These are phyloP conservation scores for Sorex araneus DNA, from an alignment of 2,113 vertebrate species.

Conservation along the genomic window DNA sequence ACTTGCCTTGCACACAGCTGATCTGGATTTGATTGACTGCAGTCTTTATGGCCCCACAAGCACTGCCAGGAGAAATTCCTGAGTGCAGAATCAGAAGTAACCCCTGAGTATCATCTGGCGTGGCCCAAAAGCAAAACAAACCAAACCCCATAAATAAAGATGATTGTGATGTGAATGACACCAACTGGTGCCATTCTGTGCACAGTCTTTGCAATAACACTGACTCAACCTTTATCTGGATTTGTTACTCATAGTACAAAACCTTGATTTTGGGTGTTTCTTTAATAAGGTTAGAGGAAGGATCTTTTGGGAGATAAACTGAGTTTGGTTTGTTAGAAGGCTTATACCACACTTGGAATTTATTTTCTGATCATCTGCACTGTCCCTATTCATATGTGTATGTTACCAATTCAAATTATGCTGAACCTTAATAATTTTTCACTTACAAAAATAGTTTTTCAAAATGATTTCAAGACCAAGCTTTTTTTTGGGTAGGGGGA, in stretches of 20 bases:
- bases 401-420: no score
- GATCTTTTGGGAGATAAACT: background rate
- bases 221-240: background rate
- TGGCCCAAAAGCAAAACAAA: no score
- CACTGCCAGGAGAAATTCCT: no score
- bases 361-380: background rate
- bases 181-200: background rate
- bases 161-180: fast-evolving
- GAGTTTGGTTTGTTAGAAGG: background rate
- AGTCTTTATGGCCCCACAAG: no score
- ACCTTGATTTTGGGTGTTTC: background rate
- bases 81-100: no score
- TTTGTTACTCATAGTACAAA: background rate
- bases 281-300: background rate
- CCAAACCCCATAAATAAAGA: background rate
- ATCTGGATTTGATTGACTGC: no score
- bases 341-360: background rate
- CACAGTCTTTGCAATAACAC: background rate
- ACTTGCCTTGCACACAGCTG: no score
- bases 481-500: no score
- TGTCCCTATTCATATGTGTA: background rate
- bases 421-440: no score
- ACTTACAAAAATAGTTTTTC: no score
- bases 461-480: no score
- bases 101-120: no score